These are phyloP conservation scores for Trissolcus basalis DNA, from an alignment of 1,140 invertebrate genomes.

Conservation along the genomic window DNA sequence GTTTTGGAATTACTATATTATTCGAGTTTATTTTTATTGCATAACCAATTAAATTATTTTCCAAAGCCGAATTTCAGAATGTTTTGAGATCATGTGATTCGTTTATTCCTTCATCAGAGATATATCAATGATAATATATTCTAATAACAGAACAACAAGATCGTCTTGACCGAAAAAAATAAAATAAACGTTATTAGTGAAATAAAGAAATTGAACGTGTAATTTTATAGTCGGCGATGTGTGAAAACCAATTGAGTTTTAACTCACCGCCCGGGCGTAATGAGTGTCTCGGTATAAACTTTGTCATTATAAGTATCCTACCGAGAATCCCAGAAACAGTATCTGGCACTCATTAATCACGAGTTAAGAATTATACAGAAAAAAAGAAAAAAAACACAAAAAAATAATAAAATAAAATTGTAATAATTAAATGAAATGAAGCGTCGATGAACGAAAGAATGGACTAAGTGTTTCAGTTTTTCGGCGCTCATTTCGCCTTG, in stretches of 20 bases:
- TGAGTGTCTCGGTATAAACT: slow-evolving; percentile 63
- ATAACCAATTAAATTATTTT: not conserved
- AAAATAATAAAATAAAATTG: not conserved
- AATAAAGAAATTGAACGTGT: slow-evolving; percentile 14
- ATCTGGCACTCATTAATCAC: slow-evolving; percentile 64
- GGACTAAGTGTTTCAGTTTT: slow-evolving; percentile 3
- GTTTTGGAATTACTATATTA: slow-evolving; percentile 24
- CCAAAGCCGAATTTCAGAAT: no score
- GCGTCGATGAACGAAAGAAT: slow-evolving; percentile 11
- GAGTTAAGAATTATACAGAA: slow-evolving; percentile 39
- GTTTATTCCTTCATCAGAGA: slow-evolving; percentile 1
- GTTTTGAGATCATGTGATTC: not conserved
- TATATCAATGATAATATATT: slow-evolving; percentile 4
- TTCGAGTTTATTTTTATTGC: no score
- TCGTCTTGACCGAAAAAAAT: slow-evolving; percentile 24
- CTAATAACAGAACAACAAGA: slow-evolving; percentile 13
- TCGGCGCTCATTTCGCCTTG: slow-evolving; percentile 18
- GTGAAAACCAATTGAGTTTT: slow-evolving; percentile 61
- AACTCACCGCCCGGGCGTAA: slow-evolving; percentile 60
- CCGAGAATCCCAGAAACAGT: slow-evolving; percentile 42
- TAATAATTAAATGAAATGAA: slow-evolving; percentile 15
- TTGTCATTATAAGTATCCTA: slow-evolving; percentile 57
- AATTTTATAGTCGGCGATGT: slow-evolving; percentile 58
- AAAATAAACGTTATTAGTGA: slow-evolving; percentile 27
- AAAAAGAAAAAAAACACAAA: slow-evolving; percentile 9